phyloP scores from a whole-genome alignment of 2,113 vertebrate species.

The Plotosus lineatus region DNA sequence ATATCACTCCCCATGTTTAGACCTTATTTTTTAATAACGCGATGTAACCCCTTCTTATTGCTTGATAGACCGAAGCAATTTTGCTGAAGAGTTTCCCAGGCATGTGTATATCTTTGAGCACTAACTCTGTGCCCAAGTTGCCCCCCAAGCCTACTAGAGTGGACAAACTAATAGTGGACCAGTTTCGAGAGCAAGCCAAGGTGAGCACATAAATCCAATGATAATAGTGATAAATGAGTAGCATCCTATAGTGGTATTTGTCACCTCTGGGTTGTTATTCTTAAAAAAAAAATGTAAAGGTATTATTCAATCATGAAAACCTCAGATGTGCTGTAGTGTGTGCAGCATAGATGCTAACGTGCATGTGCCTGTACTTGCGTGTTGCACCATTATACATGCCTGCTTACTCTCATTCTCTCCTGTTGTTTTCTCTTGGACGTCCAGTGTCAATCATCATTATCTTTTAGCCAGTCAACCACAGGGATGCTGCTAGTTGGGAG shows the following conservation, averaged over 20 bases:
- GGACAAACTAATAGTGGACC: slow-evolving; percentile 69
- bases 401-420: no score
- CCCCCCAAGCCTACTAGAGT: slow-evolving; percentile 66
- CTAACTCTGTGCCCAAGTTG: slow-evolving; percentile 56
- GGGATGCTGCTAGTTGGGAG: no score
- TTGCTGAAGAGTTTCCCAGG: slow-evolving; percentile 63
- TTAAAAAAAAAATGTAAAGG: neutral
- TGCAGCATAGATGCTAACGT: no score
- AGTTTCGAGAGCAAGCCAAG: slow-evolving; percentile 67
- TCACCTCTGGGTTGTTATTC: neutral
- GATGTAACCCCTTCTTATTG: slow-evolving; percentile 21
- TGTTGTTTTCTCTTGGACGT: no score
- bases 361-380: no score
- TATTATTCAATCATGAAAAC: neutral
- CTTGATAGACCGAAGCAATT: slow-evolving; percentile 64
- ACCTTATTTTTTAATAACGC: neutral
- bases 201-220: slow-evolving; percentile 56
- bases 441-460: no score
- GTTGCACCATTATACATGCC: no score
- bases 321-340: neutral
- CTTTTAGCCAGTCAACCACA: no score
- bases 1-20: neutral
- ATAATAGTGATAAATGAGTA: neutral
- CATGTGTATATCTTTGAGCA: slow-evolving; percentile 54
- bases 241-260: neutral